Percentiles rank a stretch among this genome's conserved stretches.
Conservation (phyloP, 2,797 vertebrate species). For the Chrosomus eos region DNA sequence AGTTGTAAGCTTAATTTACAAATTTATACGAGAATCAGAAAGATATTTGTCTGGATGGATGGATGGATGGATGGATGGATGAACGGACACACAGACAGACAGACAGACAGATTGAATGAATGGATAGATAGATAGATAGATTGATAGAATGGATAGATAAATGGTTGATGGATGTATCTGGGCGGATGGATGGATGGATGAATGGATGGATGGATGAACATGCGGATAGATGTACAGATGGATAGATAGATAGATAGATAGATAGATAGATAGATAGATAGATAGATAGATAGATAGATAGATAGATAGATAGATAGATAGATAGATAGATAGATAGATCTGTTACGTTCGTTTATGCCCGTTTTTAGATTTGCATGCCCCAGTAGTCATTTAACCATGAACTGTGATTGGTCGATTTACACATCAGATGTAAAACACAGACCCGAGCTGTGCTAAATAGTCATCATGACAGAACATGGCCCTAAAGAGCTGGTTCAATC, state of each 20-base stretch:
- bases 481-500: background rate
- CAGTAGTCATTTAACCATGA: background rate
- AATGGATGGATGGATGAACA: background rate
- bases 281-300: background rate
- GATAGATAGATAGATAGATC: background rate
- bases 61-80: background rate
- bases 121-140: background rate
- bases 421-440: background rate
- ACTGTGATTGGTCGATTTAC: background rate
- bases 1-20: background rate
- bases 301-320: background rate
- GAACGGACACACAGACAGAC: too few species aligned
- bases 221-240: background rate
- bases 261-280: background rate
- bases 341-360: too few species aligned
- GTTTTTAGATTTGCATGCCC: background rate
- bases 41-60: background rate
- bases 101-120: too few species aligned
- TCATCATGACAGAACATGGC: conserved; percentile 4
- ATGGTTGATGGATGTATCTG: background rate
- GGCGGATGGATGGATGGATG: too few species aligned
- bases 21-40: background rate
- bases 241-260: background rate
- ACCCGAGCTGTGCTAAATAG: background rate
- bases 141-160: too few species aligned